phyloP scores from a whole-genome alignment of 2,888 invertebrate genomes.

The Rhyacophila evoluta region DNA sequence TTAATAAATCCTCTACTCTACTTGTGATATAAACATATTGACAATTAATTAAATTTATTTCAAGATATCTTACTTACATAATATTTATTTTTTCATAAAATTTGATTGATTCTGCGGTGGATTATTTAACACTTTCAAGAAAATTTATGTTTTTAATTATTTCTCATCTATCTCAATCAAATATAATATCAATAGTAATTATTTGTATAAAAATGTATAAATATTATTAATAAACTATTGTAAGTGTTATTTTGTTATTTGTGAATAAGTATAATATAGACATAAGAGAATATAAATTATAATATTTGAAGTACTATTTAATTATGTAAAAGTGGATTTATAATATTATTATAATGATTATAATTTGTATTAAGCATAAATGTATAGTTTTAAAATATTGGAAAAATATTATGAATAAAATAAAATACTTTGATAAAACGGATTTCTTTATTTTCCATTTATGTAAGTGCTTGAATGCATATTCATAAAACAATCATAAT shows the following conservation, averaged over 20 bases:
- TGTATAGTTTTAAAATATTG: constrained; percentile 5
- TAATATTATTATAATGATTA: neutral
- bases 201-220: neutral
- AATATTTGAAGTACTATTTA: no score
- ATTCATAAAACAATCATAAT: no score
- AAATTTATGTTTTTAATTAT: neutral
- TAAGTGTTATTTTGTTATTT: constrained; percentile 15
- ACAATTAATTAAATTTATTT: no score
- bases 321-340: neutral
- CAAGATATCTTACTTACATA: no score
- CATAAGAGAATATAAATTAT: neutral
- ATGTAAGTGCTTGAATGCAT: no score
- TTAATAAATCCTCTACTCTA: no score
- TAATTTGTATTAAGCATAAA: neutral
- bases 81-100: neutral
- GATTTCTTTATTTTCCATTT: no score
- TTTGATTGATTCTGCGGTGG: no score
- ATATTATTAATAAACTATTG: neutral
- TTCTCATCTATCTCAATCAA: neutral
- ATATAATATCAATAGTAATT: neutral
- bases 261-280: neutral
- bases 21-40: no score
- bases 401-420: neutral
- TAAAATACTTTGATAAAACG: constrained; percentile 1
- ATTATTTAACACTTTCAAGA: neutral